Evolutionary conservation across 2,888 invertebrate species (phyloP).

Genomic region (Polydrusus pterygomalis): DNA sequence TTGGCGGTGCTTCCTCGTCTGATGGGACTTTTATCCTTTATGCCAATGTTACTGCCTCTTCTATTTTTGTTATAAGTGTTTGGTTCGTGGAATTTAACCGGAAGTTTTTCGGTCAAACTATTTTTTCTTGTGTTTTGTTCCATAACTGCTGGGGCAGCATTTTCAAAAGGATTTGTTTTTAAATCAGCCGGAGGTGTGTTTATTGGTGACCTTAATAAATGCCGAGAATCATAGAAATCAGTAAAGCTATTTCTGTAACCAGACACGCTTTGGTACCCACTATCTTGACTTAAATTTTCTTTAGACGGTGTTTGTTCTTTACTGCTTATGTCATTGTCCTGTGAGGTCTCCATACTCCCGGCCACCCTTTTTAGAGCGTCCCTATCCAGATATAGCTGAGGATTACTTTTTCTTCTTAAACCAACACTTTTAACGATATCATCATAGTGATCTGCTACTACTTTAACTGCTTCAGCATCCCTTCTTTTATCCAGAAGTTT

Average conservation of each 20-base stretch:
- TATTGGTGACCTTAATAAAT: slow-evolving; percentile 31
- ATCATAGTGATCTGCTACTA: slow-evolving; percentile 86
- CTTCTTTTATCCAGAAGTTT: slow-evolving; percentile 68
- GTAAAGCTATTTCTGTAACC: slow-evolving; percentile 51
- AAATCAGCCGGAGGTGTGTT: neutral
- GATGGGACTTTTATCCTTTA: neutral
- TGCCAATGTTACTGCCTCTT: neutral
- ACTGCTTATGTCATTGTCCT: slow-evolving; percentile 37
- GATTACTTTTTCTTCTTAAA: slow-evolving; percentile 59
- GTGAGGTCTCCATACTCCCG: slow-evolving; percentile 62
- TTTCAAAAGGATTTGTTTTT: neutral
- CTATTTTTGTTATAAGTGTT: neutral
- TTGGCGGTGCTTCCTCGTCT: slow-evolving; percentile 9
- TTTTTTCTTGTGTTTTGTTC: neutral
- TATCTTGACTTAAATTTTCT: slow-evolving; percentile 52
- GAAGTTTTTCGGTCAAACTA: slow-evolving; percentile 8
- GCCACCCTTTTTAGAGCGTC: slow-evolving; percentile 66
- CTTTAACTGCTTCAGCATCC: slow-evolving; percentile 79
- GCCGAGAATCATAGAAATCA: slow-evolving; percentile 50
- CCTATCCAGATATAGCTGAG: slow-evolving; percentile 60
- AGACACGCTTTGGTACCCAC: slow-evolving; percentile 50
- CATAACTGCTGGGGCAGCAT: neutral
- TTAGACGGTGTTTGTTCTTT: slow-evolving; percentile 52
- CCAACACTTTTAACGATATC: slow-evolving; percentile 85
- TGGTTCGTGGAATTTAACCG: neutral